A percentile compares a stretch with the other conserved stretches of the same genome.
Evolutionary conservation across 2,797 vertebrate genomes (phyloP).

Genomic region (Apodemus agrarius): DNA sequence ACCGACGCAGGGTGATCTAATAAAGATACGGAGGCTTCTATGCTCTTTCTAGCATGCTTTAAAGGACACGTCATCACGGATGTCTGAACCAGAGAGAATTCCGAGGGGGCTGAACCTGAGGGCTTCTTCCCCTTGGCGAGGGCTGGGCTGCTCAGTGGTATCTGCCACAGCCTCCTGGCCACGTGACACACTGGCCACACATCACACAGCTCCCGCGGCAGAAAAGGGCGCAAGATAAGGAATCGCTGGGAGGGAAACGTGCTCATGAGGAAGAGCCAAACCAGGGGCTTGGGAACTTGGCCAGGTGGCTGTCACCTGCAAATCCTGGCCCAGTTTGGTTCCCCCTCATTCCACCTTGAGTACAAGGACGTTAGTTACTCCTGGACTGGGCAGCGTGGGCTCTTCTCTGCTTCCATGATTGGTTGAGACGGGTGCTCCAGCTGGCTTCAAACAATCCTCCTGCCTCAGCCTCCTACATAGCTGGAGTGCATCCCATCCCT

Average conservation of each 20-base stretch:
- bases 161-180: not conserved
- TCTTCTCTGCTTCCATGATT: not conserved
- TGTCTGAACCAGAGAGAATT: not conserved
- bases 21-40: not conserved
- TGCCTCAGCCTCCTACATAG: not conserved
- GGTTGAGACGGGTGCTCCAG: not conserved
- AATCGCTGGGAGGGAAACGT: rapidly evolving
- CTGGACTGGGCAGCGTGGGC: rapidly evolving
- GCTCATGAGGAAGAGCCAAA: rapidly evolving
- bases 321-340: not conserved
- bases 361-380: not conserved
- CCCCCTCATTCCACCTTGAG: not conserved
- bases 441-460: not conserved
- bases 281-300: too few species aligned
- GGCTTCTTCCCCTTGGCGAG: not conserved
- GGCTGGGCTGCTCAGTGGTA: too few species aligned
- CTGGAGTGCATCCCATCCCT: not conserved
- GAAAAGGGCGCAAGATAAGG: not conserved
- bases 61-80: not conserved
- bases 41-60: not conserved
- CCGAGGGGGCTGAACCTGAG: not conserved
- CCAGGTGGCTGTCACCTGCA: not conserved
- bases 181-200: not conserved
- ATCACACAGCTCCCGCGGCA: not conserved
- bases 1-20: not conserved